A percentile compares a stretch with the other conserved stretches of the same genome.
Evolutionary conservation across 2,113 vertebrate species (phyloP).

Genomic region (Bambusicola thoracicus): DNA sequence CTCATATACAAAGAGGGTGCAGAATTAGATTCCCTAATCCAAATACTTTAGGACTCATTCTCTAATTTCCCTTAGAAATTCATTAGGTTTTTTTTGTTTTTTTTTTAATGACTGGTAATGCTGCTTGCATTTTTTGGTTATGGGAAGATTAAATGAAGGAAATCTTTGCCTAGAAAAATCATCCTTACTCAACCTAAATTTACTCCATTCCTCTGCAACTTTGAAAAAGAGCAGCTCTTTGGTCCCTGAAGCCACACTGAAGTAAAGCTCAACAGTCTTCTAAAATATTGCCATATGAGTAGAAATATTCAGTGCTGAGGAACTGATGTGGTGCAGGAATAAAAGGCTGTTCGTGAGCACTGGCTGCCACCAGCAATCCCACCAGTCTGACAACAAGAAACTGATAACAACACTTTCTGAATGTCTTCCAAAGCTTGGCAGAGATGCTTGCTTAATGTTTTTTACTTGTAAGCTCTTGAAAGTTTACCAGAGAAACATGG

Average conservation of each 20-base stretch:
- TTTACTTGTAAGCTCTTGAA: conserved; percentile 62
- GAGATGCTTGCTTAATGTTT: conserved; percentile 50
- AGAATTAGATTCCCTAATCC: conserved; percentile 65
- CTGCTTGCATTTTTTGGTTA: conserved; percentile 68
- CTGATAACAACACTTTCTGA: conserved; percentile 75
- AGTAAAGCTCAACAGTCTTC: conserved; percentile 73
- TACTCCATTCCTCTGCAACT: conserved; percentile 62
- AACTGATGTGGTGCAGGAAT: conserved; percentile 64
- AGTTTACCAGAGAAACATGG: conserved; percentile 48
- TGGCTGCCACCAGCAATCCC: conserved; percentile 60
- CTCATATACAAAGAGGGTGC: conserved; percentile 24
- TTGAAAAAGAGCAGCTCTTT: conserved; percentile 60
- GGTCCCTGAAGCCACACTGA: conserved; percentile 65
- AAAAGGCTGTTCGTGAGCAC: conserved; percentile 72
- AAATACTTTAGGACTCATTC: conserved; percentile 61
- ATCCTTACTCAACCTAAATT: conserved; percentile 61
- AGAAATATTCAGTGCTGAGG: conserved; percentile 58
- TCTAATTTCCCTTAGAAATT: conserved; percentile 73
- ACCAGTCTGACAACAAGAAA: conserved; percentile 64
- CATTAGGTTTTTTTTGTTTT: conserved; percentile 40
- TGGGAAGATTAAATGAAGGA: conserved; percentile 71
- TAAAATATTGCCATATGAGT: conserved; percentile 77
- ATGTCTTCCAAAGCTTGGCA: conserved; percentile 72
- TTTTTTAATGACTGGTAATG: conserved; percentile 59
- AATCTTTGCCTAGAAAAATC: conserved; percentile 71